Conservation (phyloP, 2,797 vertebrate genomes). For the Myotis planiceps region DNA sequence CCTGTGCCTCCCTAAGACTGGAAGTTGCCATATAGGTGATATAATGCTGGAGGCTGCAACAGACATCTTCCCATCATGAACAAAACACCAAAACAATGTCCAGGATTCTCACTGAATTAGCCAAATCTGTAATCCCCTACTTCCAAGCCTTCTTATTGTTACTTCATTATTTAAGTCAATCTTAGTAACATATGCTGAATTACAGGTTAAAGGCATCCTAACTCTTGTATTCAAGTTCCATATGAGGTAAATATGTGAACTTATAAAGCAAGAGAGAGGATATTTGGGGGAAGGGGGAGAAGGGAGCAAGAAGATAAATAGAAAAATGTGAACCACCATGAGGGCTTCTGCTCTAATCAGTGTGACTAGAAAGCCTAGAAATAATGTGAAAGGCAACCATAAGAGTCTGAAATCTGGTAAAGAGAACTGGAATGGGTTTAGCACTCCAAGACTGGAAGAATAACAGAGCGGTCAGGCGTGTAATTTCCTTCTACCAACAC, state of each 20-base stretch:
- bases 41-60: neutral
- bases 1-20: neutral
- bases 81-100: neutral
- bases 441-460: neutral
- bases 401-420: neutral
- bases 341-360: neutral
- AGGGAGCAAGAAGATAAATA: neutral
- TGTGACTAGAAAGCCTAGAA: neutral
- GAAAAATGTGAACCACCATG: neutral
- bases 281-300: fast-evolving
- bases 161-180: neutral
- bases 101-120: neutral
- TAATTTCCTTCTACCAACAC: neutral
- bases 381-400: neutral
- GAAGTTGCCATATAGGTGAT: neutral
- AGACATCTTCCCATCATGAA: neutral
- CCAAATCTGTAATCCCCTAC: neutral
- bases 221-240: neutral
- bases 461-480: fast-evolving
- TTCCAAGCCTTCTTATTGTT: neutral
- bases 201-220: neutral
- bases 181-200: neutral
- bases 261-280: neutral
- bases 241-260: neutral
- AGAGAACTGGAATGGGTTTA: neutral